These are phyloP conservation scores for Himalopsyche tibetana DNA, from an alignment of 2,888 invertebrate species.

Conservation along the genomic window DNA sequence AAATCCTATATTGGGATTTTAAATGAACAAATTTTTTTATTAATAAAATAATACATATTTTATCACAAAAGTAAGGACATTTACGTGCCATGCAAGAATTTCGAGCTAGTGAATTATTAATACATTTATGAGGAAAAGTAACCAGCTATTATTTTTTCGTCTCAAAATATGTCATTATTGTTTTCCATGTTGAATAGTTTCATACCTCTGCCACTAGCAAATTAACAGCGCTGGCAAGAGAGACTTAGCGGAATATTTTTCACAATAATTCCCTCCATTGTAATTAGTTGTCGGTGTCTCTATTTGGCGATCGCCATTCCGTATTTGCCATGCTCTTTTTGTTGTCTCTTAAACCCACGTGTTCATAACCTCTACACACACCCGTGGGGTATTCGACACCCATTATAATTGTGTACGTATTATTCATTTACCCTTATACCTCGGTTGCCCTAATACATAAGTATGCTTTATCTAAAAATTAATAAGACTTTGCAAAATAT, in stretches of 20 bases:
- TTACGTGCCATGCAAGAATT: no score
- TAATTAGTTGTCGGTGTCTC: slow-evolving; percentile 5
- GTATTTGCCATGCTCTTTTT: background rate
- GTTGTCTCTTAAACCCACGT: background rate
- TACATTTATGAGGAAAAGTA: no score
- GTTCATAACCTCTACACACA: background rate
- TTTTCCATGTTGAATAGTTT: background rate
- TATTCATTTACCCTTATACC: background rate
- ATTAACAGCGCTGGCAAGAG: background rate
- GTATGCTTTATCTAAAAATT: no score
- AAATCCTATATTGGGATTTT: no score
- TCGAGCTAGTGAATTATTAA: no score
- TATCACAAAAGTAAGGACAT: no score
- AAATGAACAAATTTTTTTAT: no score
- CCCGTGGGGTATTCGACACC: background rate
- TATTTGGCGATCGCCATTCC: slow-evolving; percentile 26
- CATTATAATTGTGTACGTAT: background rate
- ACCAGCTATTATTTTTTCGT: no score
- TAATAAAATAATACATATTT: no score
- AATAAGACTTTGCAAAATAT: no score
- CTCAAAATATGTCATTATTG: no score
- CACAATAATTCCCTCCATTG: slow-evolving; percentile 7
- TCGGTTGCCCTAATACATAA: no score
- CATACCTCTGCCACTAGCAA: background rate
- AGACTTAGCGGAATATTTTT: background rate